Percentiles rank a stretch among this genome's conserved stretches.
These are phyloP conservation scores for Acrocyrtus sp. DNA, from an alignment of 2,888 invertebrate species.

Conservation along the genomic window DNA sequence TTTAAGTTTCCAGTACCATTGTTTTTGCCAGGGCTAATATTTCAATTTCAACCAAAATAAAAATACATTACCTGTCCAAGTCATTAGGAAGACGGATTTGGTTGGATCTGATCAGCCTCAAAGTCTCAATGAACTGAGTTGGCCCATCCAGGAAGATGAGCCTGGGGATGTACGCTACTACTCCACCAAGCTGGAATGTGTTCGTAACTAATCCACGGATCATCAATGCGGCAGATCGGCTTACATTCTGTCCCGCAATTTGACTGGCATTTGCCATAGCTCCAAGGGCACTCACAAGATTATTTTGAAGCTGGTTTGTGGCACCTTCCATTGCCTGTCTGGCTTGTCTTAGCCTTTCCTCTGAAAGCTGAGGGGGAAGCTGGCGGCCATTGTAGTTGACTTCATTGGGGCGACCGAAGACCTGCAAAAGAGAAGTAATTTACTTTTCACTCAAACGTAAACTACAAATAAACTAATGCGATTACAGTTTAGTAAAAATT, in stretches of 20 bases:
- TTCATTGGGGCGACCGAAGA: no score
- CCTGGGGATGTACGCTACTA: conserved; percentile 63
- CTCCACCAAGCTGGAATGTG: conserved; percentile 58
- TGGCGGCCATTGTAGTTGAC: conserved; percentile 12
- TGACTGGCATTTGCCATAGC: conserved; percentile 58
- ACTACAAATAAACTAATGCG: background rate
- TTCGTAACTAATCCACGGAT: conserved; percentile 60
- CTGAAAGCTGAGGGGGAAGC: no score
- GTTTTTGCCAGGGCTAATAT: no score
- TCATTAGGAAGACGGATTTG: conserved; percentile 62
- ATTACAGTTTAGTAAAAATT: background rate
- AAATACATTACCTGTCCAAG: no score
- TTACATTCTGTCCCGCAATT: conserved; percentile 60
- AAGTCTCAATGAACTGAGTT: conserved; percentile 62
- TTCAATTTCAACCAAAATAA: no score
- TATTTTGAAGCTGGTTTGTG: conserved; percentile 54
- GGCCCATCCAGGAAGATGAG: conserved; percentile 63
- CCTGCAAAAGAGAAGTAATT: no score
- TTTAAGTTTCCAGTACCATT: no score
- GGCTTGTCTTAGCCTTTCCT: conserved; percentile 53
- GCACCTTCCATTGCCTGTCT: conserved; percentile 61
- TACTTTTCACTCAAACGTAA: no score
- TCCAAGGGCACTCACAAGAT: conserved; percentile 56
- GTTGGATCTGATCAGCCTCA: conserved; percentile 61
- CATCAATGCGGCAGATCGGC: conserved; percentile 60